Percentiles rank a stretch among this genome's conserved stretches.
These are phyloP conservation scores for Liodrosophila aerea DNA, from an alignment of 2,888 invertebrate species.

Conservation along the genomic window DNA sequence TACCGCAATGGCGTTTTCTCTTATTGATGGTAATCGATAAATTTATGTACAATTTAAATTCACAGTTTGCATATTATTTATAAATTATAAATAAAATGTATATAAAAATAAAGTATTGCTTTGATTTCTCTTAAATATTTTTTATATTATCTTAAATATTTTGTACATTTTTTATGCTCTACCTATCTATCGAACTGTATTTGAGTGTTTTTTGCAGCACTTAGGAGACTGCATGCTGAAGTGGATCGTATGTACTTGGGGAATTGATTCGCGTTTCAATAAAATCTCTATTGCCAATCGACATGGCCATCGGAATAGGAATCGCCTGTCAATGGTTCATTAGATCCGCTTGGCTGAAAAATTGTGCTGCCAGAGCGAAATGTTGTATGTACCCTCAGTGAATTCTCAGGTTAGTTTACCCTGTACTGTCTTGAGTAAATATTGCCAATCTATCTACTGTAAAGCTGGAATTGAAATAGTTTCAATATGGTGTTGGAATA, in stretches of 20 bases:
- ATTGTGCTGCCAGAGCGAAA: constrained; percentile 70
- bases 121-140: too few species aligned
- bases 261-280: background rate
- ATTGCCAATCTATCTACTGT: constrained; percentile 70
- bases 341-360: constrained; percentile 64
- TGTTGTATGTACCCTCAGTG: constrained; percentile 55
- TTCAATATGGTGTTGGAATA: background rate
- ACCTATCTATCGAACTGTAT: too few species aligned
- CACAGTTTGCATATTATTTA: too few species aligned
- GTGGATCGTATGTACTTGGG: constrained; percentile 5
- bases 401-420: constrained; percentile 61
- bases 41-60: too few species aligned
- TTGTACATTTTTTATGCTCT: too few species aligned
- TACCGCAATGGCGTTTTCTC: too few species aligned
- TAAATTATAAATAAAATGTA: too few species aligned
- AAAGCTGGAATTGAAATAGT: background rate
- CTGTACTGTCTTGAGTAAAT: constrained; percentile 67
- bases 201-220: constrained; percentile 30
- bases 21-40: too few species aligned
- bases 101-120: too few species aligned
- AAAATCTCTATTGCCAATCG: constrained; percentile 3
- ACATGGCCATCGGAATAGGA: constrained; percentile 1
- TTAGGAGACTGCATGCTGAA: constrained; percentile 26
- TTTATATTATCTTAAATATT: too few species aligned
- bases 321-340: constrained; percentile 63